Conservation (phyloP, 1,140 invertebrate genomes). For the Venustaconcha ellipsiformis region DNA sequence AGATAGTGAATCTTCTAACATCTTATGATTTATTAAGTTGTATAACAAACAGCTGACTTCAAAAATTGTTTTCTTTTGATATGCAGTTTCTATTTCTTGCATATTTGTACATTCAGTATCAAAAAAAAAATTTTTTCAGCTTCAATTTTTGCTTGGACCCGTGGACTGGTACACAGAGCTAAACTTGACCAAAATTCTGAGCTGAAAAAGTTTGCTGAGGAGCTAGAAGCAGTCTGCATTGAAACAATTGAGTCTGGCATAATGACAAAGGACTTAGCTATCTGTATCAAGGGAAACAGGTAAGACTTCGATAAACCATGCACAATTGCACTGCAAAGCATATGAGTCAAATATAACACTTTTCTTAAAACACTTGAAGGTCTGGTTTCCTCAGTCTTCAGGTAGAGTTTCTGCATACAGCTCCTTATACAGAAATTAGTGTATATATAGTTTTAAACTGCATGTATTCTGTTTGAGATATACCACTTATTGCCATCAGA, state of each 20-base stretch:
- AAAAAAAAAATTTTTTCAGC: constrained; percentile 73
- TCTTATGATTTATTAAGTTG: too few species aligned
- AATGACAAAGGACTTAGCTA: constrained; percentile 99
- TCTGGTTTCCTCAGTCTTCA: not conserved
- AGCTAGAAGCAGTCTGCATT: constrained; percentile 90
- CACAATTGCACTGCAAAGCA: not conserved
- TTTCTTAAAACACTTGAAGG: not conserved
- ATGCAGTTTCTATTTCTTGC: too few species aligned
- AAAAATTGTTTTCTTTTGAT: too few species aligned
- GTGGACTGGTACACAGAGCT: constrained; percentile 90
- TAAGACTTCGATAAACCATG: constrained; percentile 30
- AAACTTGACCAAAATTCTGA: constrained; percentile 89
- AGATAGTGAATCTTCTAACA: too few species aligned
- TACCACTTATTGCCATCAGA: not conserved
- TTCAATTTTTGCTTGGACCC: constrained; percentile 99
- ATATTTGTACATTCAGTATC: too few species aligned
- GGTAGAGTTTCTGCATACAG: not conserved
- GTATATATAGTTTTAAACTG: not conserved
- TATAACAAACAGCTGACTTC: too few species aligned
- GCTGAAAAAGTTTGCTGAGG: constrained; percentile 83
- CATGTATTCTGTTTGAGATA: not conserved
- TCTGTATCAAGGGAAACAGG: constrained; percentile 90
- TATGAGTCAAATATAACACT: too few species aligned
- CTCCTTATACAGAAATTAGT: not conserved
- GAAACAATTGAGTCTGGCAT: constrained; percentile 93